These are phyloP conservation scores for Planococcus citri DNA, from an alignment of 1,140 invertebrate genomes.

Conservation along the genomic window DNA sequence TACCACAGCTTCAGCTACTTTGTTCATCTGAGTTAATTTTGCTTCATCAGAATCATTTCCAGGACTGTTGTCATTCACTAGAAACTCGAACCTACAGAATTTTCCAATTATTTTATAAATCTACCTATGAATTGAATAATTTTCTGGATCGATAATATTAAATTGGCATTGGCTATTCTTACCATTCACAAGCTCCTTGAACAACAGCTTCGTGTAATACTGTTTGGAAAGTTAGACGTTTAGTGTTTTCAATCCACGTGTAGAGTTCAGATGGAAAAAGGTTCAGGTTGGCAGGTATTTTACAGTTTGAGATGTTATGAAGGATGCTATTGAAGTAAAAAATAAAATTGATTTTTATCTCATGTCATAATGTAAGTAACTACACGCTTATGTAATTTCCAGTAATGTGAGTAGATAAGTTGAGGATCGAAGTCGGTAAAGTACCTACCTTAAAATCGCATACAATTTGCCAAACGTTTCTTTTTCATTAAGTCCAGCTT, in stretches of 20 bases:
- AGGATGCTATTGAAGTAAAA: too few species aligned
- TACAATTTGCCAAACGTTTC: slow-evolving; percentile 49
- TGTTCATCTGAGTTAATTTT: slow-evolving; percentile 57
- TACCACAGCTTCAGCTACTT: slow-evolving; percentile 66
- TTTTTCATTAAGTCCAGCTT: slow-evolving; percentile 53
- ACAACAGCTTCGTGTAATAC: slow-evolving; percentile 51
- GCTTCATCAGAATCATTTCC: slow-evolving; percentile 44
- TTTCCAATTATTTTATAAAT: background rate
- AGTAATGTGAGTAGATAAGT: too few species aligned
- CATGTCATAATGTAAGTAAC: too few species aligned
- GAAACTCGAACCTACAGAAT: slow-evolving; percentile 47
- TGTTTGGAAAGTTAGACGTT: slow-evolving; percentile 43
- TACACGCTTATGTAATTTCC: too few species aligned
- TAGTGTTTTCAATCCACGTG: slow-evolving; percentile 44
- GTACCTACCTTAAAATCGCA: slow-evolving; percentile 46
- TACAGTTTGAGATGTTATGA: slow-evolving; percentile 42
- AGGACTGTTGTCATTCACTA: slow-evolving; percentile 51
- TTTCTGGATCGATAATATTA: background rate
- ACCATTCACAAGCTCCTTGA: slow-evolving; percentile 60
- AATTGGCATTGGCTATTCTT: slow-evolving; percentile 17
- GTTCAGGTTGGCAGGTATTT: slow-evolving; percentile 45
- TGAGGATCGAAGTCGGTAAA: too few species aligned
- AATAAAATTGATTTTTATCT: too few species aligned
- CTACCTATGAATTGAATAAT: background rate
- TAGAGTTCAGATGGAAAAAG: slow-evolving; percentile 55